These are phyloP conservation scores for Dermochelys coriacea DNA, from an alignment of 2,797 vertebrate genomes.

Conservation along the genomic window DNA sequence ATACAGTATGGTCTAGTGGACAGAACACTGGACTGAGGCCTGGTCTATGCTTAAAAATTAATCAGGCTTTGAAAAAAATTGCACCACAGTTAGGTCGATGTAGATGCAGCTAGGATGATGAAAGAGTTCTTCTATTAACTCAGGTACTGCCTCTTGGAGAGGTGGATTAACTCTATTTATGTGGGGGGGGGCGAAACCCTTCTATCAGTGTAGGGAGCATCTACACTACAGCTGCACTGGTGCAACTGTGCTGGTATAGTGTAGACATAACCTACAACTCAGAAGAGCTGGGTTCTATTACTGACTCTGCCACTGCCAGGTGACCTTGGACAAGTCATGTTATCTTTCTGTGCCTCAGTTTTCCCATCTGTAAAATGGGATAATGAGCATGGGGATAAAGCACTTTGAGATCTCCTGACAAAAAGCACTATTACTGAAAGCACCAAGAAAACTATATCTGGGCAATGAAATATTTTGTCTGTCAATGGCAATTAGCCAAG, in stretches of 20 bases:
- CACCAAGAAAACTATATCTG: background rate
- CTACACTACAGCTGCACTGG: background rate
- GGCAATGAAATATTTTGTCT: background rate
- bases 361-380: background rate
- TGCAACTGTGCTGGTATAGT: background rate
- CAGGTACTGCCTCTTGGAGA: too few species aligned
- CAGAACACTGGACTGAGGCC: too few species aligned
- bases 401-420: background rate
- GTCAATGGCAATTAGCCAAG: background rate
- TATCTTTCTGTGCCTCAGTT: background rate
- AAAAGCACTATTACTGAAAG: background rate
- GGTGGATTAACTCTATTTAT: too few species aligned
- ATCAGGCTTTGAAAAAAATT: too few species aligned
- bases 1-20: too few species aligned
- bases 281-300: background rate
- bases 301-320: background rate
- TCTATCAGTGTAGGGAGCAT: background rate
- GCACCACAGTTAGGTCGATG: too few species aligned
- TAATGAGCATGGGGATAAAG: background rate
- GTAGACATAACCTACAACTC: background rate
- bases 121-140: too few species aligned
- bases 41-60: too few species aligned
- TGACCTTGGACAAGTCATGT: background rate
- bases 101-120: too few species aligned
- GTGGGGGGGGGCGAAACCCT: background rate